These are phyloP conservation scores for Drosophila lacertosa DNA, from an alignment of 1,140 invertebrate species.

Conservation along the genomic window DNA sequence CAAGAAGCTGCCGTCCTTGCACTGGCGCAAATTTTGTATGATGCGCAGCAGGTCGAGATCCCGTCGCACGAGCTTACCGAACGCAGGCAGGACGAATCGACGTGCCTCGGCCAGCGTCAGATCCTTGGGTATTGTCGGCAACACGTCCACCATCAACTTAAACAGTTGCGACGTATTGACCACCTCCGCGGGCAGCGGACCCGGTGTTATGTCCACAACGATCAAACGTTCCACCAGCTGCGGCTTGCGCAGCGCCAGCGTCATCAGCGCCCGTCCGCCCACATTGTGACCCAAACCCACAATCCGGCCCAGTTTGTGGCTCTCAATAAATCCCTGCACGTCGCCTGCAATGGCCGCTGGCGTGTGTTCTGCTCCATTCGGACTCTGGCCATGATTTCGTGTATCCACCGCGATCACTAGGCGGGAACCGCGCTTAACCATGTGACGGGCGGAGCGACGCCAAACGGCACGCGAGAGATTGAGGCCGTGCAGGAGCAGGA, in stretches of 20 bases:
- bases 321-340: slow-evolving; percentile 39
- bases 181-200: slow-evolving; percentile 4
- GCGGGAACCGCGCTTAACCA: slow-evolving; percentile 23
- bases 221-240: slow-evolving; percentile 42
- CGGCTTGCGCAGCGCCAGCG: slow-evolving; percentile 36
- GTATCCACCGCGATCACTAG: slow-evolving; percentile 91
- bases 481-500: slow-evolving; percentile 93
- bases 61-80: slow-evolving; percentile 7
- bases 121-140: slow-evolving; percentile 15
- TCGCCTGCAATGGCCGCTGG: slow-evolving; percentile 90
- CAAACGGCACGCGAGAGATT: slow-evolving; percentile 93
- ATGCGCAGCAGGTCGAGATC: slow-evolving; percentile 9
- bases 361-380: slow-evolving; percentile 88
- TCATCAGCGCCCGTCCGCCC: slow-evolving; percentile 47
- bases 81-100: slow-evolving; percentile 1
- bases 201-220: slow-evolving; percentile 47
- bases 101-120: slow-evolving; percentile 18
- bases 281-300: slow-evolving; percentile 37
- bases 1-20: slow-evolving; percentile 7
- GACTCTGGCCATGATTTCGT: slow-evolving; percentile 95
- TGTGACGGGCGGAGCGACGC: slow-evolving; percentile 83
- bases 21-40: slow-evolving; percentile 23
- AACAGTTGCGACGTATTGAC: slow-evolving; percentile 9
- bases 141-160: slow-evolving; percentile 24
- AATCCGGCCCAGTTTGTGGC: slow-evolving; percentile 17